These are phyloP conservation scores for Drosophila saltans DNA, from an alignment of 1,140 invertebrate species.

Conservation along the genomic window DNA sequence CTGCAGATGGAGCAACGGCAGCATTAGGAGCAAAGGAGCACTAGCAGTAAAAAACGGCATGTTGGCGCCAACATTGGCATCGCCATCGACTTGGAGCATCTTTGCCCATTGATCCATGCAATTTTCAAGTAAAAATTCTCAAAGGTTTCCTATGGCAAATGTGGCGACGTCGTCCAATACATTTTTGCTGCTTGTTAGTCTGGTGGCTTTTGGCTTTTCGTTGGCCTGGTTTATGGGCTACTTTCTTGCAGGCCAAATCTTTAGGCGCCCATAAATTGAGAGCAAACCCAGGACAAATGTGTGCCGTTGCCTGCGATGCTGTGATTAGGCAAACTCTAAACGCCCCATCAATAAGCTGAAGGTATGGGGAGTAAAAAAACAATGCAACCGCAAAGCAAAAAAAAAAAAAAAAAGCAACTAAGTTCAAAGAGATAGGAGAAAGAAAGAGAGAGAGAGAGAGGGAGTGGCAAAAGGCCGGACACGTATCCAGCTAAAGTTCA, in stretches of 20 bases:
- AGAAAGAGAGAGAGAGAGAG: constrained; percentile 4
- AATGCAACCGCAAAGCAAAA: constrained; percentile 38
- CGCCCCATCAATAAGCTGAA: constrained; percentile 47
- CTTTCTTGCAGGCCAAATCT: constrained; percentile 55
- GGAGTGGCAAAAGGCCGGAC: background rate
- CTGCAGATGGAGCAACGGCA: constrained; percentile 46
- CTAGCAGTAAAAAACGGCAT: constrained; percentile 42
- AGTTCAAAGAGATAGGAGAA: no score
- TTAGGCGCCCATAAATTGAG: constrained; percentile 70
- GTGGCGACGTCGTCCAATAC: constrained; percentile 42
- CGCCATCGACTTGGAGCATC: constrained; percentile 50
- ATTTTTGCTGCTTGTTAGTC: constrained; percentile 76
- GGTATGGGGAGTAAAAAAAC: constrained; percentile 4
- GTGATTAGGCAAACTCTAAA: constrained; percentile 73
- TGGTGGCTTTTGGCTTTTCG: constrained; percentile 37
- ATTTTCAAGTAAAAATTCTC: constrained; percentile 59
- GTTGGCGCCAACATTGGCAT: constrained; percentile 67
- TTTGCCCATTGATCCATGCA: constrained; percentile 52
- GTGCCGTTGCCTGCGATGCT: constrained; percentile 34
- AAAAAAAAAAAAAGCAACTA: background rate
- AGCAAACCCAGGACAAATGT: constrained; percentile 42
- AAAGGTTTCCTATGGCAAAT: constrained; percentile 43
- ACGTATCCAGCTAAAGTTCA: constrained; percentile 69
- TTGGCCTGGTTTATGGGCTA: constrained; percentile 61
- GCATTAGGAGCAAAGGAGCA: constrained; percentile 35